Conservation (phyloP, 2,888 invertebrate species). For the Agrilus mali region DNA sequence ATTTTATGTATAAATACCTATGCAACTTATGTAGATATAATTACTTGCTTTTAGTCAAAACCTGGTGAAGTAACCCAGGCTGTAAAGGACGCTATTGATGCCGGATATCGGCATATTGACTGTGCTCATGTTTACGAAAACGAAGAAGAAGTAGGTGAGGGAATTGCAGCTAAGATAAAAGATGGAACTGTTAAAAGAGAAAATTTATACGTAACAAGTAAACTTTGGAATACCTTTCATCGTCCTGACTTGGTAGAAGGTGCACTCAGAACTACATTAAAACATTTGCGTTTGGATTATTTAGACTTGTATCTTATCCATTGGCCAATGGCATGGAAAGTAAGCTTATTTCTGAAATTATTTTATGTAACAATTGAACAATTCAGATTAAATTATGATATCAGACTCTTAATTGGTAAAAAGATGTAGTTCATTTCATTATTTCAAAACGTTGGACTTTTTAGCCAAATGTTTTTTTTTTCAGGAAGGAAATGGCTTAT, state of each 20-base stretch:
- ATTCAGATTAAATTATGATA: slow-evolving; percentile 24
- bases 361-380: slow-evolving; percentile 13
- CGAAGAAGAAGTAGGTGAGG: slow-evolving; percentile 57
- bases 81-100: slow-evolving; percentile 64
- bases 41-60: slow-evolving; percentile 41
- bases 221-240: slow-evolving; percentile 74
- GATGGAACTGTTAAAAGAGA: slow-evolving; percentile 55
- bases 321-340: slow-evolving; percentile 81
- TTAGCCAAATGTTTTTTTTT: background rate
- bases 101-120: slow-evolving; percentile 68
- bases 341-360: slow-evolving; percentile 24
- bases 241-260: slow-evolving; percentile 61
- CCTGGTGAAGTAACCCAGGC: slow-evolving; percentile 51
- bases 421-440: no score
- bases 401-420: slow-evolving; percentile 3
- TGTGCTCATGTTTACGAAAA: slow-evolving; percentile 58
- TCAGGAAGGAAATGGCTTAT: slow-evolving; percentile 50
- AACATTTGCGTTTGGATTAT: slow-evolving; percentile 61
- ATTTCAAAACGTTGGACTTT: background rate
- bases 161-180: slow-evolving; percentile 46
- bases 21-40: no score
- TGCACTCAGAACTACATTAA: slow-evolving; percentile 52
- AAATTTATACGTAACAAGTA: slow-evolving; percentile 58
- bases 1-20: no score
- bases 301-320: slow-evolving; percentile 83